Conservation (phyloP, 2,113 vertebrate genomes). For the Syngnathus typhle region DNA sequence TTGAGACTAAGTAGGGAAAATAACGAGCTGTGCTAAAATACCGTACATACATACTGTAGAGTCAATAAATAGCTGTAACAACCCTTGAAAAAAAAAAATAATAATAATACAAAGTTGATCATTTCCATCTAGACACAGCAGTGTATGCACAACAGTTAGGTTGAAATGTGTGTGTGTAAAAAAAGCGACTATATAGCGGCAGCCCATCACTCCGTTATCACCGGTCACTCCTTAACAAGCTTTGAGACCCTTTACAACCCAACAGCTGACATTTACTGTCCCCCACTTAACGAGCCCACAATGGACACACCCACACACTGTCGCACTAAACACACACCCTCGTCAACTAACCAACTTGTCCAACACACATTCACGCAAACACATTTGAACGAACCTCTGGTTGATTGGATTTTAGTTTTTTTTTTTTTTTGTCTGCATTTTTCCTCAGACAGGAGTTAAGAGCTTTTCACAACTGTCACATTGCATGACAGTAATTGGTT, state of each 20-base stretch:
- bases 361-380: neutral
- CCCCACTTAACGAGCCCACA: slow-evolving; percentile 22
- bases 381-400: slow-evolving; percentile 5
- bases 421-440: slow-evolving; percentile 35
- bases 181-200: neutral
- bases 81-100: neutral
- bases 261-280: slow-evolving; percentile 40
- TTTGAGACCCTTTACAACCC: slow-evolving; percentile 28
- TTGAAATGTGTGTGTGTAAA: neutral
- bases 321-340: slow-evolving; percentile 9
- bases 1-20: neutral
- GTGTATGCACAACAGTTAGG: too few relatives aligned
- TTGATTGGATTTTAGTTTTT: slow-evolving; percentile 31
- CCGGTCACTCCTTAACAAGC: slow-evolving; percentile 30
- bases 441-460: slow-evolving; percentile 39
- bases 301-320: slow-evolving; percentile 1
- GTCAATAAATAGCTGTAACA: neutral
- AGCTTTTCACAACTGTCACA: slow-evolving; percentile 25
- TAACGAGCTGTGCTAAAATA: neutral
- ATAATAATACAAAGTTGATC: too few relatives aligned
- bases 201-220: slow-evolving; percentile 29
- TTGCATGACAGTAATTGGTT: slow-evolving; percentile 32
- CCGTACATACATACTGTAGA: neutral
- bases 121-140: too few relatives aligned
- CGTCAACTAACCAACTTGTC: neutral